Conservation (phyloP, 92 coral and sea anemone genomes). For the Phenganax stokvisi region DNA sequence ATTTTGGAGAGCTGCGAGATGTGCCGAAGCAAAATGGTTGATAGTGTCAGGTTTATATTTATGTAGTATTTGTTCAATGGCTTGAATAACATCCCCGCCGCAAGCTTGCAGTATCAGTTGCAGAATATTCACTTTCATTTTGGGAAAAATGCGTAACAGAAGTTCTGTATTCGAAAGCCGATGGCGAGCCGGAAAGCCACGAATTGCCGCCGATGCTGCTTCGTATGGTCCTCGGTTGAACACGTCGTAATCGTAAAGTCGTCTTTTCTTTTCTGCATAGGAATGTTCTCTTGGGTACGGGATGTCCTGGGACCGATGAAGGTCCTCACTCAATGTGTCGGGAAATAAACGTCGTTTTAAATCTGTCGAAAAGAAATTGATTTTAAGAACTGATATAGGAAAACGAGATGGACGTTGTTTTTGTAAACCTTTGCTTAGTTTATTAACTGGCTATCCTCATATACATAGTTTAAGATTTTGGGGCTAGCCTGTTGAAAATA, state of each 20-base stretch:
- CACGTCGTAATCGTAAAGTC: constrained; percentile 58
- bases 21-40: constrained; percentile 26
- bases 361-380: background rate
- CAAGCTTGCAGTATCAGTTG: constrained; percentile 88
- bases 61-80: constrained; percentile 83
- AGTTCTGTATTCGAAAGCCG: constrained; percentile 90
- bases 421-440: background rate
- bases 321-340: constrained; percentile 16
- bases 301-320: constrained; percentile 24
- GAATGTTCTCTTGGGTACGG: constrained; percentile 24
- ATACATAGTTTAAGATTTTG: background rate
- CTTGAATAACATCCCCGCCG: constrained; percentile 87
- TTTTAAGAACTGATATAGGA: background rate
- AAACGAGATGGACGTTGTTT: background rate
- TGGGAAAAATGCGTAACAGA: constrained; percentile 83
- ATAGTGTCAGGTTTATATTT: constrained; percentile 56
- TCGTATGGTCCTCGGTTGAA: constrained; percentile 28
- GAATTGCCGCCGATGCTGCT: constrained; percentile 29
- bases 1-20: constrained; percentile 17
- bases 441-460: background rate
- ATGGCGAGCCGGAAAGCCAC: constrained; percentile 52
- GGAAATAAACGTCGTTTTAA: constrained; percentile 30
- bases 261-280: constrained; percentile 57
- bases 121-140: constrained; percentile 84
- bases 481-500: background rate